Evolutionary conservation across 2,888 invertebrate genomes (phyloP).

Genomic region (Drepanosiphum platanoidis): DNA sequence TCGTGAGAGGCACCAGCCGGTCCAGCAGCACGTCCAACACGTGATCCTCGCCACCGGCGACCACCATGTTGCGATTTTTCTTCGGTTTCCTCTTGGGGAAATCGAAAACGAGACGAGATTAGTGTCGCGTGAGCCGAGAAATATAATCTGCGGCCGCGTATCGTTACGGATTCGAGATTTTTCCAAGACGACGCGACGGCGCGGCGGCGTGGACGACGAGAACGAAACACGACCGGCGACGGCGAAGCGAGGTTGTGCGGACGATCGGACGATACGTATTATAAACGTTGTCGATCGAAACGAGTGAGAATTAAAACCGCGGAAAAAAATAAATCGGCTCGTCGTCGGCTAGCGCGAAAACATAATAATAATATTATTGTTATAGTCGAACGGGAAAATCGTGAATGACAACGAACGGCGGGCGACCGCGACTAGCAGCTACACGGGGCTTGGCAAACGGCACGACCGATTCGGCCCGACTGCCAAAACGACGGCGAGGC

Average conservation of each 20-base stretch:
- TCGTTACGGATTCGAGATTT: neutral
- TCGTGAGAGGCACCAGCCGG: slow-evolving; percentile 33
- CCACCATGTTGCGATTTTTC: neutral
- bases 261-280: no score
- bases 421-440: neutral
- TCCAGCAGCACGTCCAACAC: slow-evolving; percentile 55
- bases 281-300: no score
- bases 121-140: neutral
- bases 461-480: slow-evolving; percentile 51
- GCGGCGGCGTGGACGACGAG: no score
- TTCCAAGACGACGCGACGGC: no score
- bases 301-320: neutral
- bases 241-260: no score
- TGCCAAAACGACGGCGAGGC: slow-evolving; percentile 45
- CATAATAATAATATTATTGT: no score
- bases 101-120: neutral
- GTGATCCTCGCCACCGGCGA: slow-evolving; percentile 43
- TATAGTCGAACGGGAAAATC: slow-evolving; percentile 21
- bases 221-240: neutral
- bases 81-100: neutral
- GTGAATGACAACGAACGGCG: slow-evolving; percentile 44
- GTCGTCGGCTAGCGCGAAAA: neutral
- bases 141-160: neutral
- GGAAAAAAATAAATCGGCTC: neutral
- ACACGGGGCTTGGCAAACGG: slow-evolving; percentile 53